A percentile compares a stretch with the other conserved stretches of the same genome.
Conservation (phyloP, 2,797 vertebrate genomes). For the Urocyon cinereoargenteus region DNA sequence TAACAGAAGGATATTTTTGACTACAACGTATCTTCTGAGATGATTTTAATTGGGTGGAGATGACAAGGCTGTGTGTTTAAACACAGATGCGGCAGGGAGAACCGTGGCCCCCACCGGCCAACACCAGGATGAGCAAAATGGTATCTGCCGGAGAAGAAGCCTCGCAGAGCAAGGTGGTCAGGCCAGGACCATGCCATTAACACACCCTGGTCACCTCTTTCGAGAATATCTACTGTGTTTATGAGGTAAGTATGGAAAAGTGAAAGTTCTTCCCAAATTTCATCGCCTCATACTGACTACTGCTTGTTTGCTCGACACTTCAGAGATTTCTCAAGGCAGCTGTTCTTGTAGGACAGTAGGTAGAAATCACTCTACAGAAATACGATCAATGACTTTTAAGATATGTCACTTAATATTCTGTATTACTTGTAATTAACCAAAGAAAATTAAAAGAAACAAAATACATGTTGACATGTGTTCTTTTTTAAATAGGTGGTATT, state of each 20-base stretch:
- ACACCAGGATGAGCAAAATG: rapidly evolving
- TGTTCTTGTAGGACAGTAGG: background rate
- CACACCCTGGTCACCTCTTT: rapidly evolving
- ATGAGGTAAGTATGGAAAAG: rapidly evolving
- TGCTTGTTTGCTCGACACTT: background rate
- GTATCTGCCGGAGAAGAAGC: rapidly evolving
- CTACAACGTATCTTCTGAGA: background rate
- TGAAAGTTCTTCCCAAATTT: rapidly evolving
- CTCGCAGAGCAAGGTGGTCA: rapidly evolving
- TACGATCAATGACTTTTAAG: no score
- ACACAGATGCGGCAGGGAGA: no score
- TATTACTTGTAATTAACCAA: background rate
- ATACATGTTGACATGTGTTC: background rate
- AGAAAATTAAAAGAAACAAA: background rate
- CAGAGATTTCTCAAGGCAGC: background rate
- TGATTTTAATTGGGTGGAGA: background rate
- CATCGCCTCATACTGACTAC: rapidly evolving
- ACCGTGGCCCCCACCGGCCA: background rate
- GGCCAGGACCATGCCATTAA: rapidly evolving
- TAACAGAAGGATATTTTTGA: background rate
- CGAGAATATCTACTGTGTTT: rapidly evolving
- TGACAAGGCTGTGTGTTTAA: background rate
- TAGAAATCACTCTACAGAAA: background rate
- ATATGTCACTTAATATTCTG: rapidly evolving
- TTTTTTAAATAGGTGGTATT: background rate